A percentile compares a stretch with the other conserved stretches of the same genome.
Evolutionary conservation across 2,888 invertebrate species (phyloP).

Genomic region (Labia minor): DNA sequence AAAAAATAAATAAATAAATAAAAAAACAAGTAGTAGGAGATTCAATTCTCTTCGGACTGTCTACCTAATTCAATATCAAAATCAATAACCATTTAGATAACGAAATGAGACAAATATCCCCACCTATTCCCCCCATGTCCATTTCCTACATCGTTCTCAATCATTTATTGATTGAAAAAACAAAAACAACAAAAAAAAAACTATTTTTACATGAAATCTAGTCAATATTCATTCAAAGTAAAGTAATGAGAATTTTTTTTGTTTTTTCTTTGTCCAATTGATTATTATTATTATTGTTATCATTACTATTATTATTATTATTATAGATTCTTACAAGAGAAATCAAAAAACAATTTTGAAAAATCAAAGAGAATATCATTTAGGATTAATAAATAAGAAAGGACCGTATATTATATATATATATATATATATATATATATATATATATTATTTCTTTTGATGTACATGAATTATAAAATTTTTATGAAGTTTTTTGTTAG

Average conservation of each 20-base stretch:
- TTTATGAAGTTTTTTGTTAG: too few species aligned
- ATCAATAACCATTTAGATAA: neutral
- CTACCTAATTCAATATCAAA: neutral
- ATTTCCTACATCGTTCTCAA: neutral
- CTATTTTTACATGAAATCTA: neutral
- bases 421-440: too few species aligned
- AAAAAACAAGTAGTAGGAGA: too few species aligned
- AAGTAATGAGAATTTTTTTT: neutral
- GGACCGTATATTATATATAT: too few species aligned
- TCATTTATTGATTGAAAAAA: neutral
- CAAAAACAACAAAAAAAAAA: too few species aligned
- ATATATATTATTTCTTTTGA: too few species aligned
- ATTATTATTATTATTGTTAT: neutral
- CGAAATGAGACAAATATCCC: neutral
- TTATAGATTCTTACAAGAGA: neutral
- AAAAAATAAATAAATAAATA: too few species aligned
- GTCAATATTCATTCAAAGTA: neutral
- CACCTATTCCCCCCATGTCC: too few species aligned
- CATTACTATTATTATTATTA: too few species aligned
- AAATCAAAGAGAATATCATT: neutral
- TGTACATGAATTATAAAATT: too few species aligned
- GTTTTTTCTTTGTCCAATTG: too few species aligned
- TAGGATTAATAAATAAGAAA: neutral
- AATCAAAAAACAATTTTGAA: conserved; percentile 1
- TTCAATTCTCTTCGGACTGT: neutral